Percentiles rank a stretch among this genome's conserved stretches.
Conservation (phyloP, 2,113 vertebrate species). For the Brachyistius frenatus region DNA sequence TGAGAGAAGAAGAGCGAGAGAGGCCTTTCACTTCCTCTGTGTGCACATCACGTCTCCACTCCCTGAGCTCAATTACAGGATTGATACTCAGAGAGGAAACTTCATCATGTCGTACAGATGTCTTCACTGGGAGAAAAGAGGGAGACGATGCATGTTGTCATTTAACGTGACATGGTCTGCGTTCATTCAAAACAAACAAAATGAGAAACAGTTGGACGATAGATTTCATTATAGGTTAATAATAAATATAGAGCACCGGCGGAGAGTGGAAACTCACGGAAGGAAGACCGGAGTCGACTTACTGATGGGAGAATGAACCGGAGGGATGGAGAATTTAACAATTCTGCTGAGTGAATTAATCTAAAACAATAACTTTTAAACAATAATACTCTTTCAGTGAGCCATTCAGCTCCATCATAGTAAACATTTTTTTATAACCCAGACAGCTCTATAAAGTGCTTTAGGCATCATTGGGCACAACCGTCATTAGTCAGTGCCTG, state of each 20-base stretch:
- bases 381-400: constrained; percentile 76
- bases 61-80: constrained; percentile 86
- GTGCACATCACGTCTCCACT: constrained; percentile 82
- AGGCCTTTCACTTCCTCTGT: constrained; percentile 73
- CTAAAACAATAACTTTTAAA: constrained; percentile 77
- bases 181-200: constrained; percentile 63
- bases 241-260: constrained; percentile 29
- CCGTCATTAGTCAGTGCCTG: constrained; percentile 80
- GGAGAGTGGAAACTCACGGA: neutral
- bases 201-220: constrained; percentile 65
- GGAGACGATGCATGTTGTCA: constrained; percentile 73
- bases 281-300: constrained; percentile 3
- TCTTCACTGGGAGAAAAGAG: constrained; percentile 79
- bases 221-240: constrained; percentile 60
- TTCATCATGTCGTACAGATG: constrained; percentile 88
- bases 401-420: constrained; percentile 76
- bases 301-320: neutral
- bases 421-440: constrained; percentile 79
- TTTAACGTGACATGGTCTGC: constrained; percentile 78
- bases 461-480: constrained; percentile 77
- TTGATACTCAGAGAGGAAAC: constrained; percentile 86
- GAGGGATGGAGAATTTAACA: constrained; percentile 57
- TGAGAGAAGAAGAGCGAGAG: neutral
- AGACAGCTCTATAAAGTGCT: constrained; percentile 80
- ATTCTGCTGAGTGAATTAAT: constrained; percentile 73